Conservation (phyloP, 2,888 invertebrate species). For the Malachius bipustulatus region DNA sequence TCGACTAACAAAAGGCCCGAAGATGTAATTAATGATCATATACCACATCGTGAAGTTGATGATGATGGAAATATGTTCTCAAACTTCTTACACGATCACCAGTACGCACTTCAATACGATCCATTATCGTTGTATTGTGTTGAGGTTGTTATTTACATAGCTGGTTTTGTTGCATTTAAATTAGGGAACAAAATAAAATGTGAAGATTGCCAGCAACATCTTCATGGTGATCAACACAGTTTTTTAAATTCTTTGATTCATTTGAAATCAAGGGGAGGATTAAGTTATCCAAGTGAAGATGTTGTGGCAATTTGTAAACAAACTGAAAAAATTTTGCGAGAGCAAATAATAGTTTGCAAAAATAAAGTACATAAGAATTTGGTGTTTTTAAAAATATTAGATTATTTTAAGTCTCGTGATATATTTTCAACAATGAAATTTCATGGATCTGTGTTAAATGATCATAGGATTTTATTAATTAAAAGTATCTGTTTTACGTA, state of each 20-base stretch:
- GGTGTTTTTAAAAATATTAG: too few species aligned
- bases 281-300: slow-evolving; percentile 1
- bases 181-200: slow-evolving; percentile 6
- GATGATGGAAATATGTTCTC: neutral
- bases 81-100: neutral
- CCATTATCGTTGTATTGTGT: slow-evolving; percentile 2
- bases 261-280: neutral
- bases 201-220: neutral
- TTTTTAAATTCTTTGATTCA: neutral
- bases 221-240: neutral
- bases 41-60: neutral
- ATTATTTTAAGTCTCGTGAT: too few species aligned
- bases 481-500: too few species aligned
- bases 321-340: slow-evolving; percentile 5
- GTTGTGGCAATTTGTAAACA: neutral
- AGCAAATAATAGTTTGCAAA: too few species aligned
- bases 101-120: slow-evolving; percentile 3
- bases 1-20: slow-evolving; percentile 14
- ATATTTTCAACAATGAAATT: too few species aligned
- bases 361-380: too few species aligned
- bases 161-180: slow-evolving; percentile 7
- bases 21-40: slow-evolving; percentile 14
- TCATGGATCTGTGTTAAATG: too few species aligned
- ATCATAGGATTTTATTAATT: too few species aligned
- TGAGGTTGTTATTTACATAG: slow-evolving; percentile 4